These are phyloP conservation scores for Calameuta idolon DNA, from an alignment of 2,888 invertebrate genomes.

Conservation along the genomic window DNA sequence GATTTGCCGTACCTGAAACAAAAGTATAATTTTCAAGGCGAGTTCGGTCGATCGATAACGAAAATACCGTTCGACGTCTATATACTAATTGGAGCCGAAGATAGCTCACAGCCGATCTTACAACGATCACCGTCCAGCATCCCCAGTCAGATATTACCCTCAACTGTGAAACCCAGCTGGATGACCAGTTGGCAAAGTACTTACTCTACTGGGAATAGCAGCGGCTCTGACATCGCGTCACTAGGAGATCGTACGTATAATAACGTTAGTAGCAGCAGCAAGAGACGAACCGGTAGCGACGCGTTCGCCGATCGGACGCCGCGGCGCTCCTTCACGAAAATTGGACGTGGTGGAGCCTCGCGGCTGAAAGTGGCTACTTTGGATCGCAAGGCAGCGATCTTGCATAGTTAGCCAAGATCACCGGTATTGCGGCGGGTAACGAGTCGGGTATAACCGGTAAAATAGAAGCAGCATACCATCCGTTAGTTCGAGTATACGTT, in stretches of 20 bases:
- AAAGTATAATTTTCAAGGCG: constrained; percentile 16
- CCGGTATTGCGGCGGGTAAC: constrained; percentile 7
- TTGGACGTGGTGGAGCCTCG: not conserved
- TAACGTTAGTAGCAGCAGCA: not conserved
- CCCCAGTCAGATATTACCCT: not conserved
- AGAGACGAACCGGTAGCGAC: not conserved
- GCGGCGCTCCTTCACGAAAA: not conserved
- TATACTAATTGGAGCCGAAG: not conserved
- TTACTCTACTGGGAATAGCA: not conserved
- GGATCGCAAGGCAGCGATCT: not conserved
- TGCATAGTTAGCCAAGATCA: constrained; percentile 4
- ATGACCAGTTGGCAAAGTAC: not conserved
- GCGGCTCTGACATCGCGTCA: not conserved
- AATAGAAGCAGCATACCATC: constrained; percentile 10
- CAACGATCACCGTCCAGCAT: not conserved
- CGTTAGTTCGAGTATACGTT: constrained; percentile 4
- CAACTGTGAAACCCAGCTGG: not conserved
- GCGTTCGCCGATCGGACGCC: not conserved
- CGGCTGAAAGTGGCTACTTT: not conserved
- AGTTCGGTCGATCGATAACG: not conserved
- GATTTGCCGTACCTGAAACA: constrained; percentile 35
- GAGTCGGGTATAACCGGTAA: constrained; percentile 5
- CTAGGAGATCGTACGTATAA: not conserved
- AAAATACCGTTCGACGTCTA: not conserved
- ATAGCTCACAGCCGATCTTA: not conserved